Conservation (phyloP, 1,140 invertebrate species). For the Penaeus japonicus region DNA sequence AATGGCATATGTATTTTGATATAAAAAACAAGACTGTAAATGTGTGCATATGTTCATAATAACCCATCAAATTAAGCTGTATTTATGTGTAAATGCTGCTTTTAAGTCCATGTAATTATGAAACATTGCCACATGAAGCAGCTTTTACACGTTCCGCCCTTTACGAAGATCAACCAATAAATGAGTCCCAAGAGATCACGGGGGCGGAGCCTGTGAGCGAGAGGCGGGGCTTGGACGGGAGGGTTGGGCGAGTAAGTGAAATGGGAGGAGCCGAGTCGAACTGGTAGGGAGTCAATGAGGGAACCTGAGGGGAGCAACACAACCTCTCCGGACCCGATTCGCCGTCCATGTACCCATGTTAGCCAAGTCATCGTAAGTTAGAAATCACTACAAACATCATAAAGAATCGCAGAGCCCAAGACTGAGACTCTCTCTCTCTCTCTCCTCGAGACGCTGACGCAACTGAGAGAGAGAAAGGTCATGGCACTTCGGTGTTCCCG, state of each 20-base stretch:
- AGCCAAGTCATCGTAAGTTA: no score
- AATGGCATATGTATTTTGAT: background rate
- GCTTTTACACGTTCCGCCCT: background rate
- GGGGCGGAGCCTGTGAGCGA: background rate
- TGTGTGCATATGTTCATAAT: background rate
- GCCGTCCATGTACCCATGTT: no score
- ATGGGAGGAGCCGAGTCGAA: constrained; percentile 25
- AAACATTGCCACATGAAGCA: constrained; percentile 2
- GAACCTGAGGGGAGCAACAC: background rate
- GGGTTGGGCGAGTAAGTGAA: background rate
- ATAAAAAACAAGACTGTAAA: background rate
- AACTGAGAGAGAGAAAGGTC: background rate
- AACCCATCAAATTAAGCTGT: background rate
- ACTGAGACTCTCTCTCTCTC: no score
- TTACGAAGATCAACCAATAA: background rate
- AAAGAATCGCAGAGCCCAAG: no score
- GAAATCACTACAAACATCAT: no score
- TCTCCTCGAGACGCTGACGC: background rate
- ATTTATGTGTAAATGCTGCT: background rate
- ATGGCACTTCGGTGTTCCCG: no score
- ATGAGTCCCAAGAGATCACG: background rate
- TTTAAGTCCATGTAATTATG: background rate
- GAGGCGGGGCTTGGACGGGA: background rate
- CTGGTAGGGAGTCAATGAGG: background rate
- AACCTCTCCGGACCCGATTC: no score